Conservation (phyloP, 2,113 vertebrate species). For the Uropsilus gracilis region DNA sequence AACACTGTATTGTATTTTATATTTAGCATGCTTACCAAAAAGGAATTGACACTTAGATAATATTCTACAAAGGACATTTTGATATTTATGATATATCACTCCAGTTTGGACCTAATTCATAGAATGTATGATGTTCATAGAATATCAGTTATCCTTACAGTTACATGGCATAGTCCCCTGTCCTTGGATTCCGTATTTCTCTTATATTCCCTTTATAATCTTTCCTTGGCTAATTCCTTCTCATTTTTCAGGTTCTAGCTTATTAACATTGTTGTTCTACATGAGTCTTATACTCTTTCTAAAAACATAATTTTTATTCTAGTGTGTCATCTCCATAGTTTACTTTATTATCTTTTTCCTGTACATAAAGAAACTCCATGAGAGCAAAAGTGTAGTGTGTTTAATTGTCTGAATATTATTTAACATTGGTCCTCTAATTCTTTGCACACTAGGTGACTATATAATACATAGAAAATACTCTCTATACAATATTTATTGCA, state of each 20-base stretch:
- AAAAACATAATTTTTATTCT: neutral
- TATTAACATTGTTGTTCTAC: neutral
- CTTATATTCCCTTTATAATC: neutral
- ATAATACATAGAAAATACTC: neutral
- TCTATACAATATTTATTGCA: neutral
- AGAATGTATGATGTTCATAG: neutral
- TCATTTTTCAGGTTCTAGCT: neutral
- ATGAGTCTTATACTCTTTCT: neutral
- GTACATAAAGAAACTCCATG: neutral
- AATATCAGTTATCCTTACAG: neutral
- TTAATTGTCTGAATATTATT: neutral
- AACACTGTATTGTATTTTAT: neutral
- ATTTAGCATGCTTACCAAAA: conserved; percentile 10
- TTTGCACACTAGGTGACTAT: neutral
- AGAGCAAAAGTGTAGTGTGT: neutral
- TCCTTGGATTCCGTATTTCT: neutral
- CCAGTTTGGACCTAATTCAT: neutral
- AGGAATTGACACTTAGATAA: neutral
- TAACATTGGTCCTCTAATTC: neutral
- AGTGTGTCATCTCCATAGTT: neutral
- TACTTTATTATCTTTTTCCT: neutral
- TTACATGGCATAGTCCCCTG: neutral
- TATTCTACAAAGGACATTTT: conserved; percentile 5
- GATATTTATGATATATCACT: neutral
- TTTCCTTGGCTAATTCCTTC: neutral